phyloP scores from a whole-genome alignment of 2,888 invertebrate species.

The Baronia brevicornis region DNA sequence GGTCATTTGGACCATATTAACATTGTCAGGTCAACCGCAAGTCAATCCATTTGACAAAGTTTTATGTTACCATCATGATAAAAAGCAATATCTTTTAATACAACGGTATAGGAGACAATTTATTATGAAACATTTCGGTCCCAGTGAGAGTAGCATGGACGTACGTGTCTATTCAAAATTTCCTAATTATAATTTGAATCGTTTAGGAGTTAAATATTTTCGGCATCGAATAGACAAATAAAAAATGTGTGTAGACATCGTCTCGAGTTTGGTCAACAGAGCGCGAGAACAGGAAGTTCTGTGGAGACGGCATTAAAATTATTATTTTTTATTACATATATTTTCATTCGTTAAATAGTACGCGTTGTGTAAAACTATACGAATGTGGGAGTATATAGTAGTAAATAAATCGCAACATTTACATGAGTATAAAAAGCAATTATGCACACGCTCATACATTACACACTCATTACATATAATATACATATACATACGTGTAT shows the following conservation, averaged over 20 bases:
- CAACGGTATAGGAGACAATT: conserved; percentile 1
- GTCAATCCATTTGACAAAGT: conserved; percentile 23
- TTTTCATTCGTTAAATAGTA: not conserved
- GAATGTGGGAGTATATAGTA: too few species aligned
- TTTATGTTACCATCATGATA: conserved; percentile 6
- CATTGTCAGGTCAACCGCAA: conserved; percentile 39
- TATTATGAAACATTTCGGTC: not conserved
- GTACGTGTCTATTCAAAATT: conserved; percentile 40
- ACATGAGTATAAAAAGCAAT: too few species aligned
- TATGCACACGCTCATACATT: too few species aligned
- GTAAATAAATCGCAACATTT: too few species aligned
- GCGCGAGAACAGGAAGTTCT: conserved; percentile 35
- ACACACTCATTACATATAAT: too few species aligned
- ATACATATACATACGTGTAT: not conserved
- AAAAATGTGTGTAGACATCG: conserved; percentile 65
- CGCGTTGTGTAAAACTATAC: not conserved
- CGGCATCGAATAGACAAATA: conserved; percentile 55
- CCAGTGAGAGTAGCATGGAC: conserved; percentile 3
- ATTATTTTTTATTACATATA: conserved; percentile 1
- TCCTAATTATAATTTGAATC: conserved; percentile 73
- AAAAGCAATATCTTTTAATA: not conserved
- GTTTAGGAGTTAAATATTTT: conserved; percentile 71
- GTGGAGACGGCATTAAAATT: conserved; percentile 25
- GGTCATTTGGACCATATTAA: conserved; percentile 59
- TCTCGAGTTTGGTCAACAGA: conserved; percentile 63